Conservation (phyloP, 2,113 vertebrate species). For the Bothrops jararaca region DNA sequence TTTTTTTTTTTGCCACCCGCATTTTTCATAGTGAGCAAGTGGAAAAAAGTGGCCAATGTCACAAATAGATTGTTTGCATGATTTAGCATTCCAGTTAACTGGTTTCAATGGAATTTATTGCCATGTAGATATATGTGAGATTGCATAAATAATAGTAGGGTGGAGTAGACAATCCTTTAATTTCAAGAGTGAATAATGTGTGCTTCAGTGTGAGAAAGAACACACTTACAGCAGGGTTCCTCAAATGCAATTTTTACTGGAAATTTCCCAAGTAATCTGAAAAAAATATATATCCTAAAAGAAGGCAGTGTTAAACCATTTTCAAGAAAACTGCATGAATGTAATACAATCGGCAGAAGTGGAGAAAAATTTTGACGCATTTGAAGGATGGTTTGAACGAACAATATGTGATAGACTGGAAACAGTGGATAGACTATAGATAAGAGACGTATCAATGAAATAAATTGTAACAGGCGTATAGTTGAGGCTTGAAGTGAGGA, state of each 20-base stretch:
- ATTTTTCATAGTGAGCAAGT: not conserved
- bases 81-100: not conserved
- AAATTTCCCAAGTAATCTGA: not conserved
- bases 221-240: accelerated
- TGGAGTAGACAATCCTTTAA: not conserved
- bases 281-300: not conserved
- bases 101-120: not conserved
- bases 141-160: not conserved
- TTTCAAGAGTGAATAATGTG: not conserved
- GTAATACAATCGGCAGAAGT: too few relatives aligned
- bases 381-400: too few relatives aligned
- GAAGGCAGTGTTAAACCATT: not conserved
- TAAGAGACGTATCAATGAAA: too few relatives aligned
- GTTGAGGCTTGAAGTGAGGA: too few relatives aligned
- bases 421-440: too few relatives aligned
- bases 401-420: too few relatives aligned
- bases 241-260: not conserved
- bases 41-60: not conserved
- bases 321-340: not conserved
- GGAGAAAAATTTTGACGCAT: too few relatives aligned
- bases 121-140: not conserved
- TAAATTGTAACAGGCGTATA: too few relatives aligned
- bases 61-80: not conserved
- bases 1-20: not conserved
- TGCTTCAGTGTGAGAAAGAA: not conserved